Base-by-base conservation (phyloP, 2,888 invertebrate genomes). In the Cephus pulcher region DNA sequence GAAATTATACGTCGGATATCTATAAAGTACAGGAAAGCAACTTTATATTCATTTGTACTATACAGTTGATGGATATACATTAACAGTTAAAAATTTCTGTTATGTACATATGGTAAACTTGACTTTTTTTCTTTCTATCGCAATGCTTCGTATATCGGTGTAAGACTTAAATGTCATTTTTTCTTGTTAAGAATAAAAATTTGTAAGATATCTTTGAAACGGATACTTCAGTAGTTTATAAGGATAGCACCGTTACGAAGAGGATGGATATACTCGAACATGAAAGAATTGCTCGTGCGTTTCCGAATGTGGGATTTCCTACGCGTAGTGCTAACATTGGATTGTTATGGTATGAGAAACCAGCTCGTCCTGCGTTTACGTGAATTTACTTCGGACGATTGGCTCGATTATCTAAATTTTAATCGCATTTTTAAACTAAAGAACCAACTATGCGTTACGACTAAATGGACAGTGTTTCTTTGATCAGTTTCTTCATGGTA, bases 401-500 rank as follows among this genome's bases (percentile, higher is more conserved):
- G 71, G 34, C 71, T 71, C 33, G 71, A 71, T 34, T 71, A 33
- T 71, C 32, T 34, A 71, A 71, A 71, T 34, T 34, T 34, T 71
- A 71, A 56, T 56, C 23, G 71, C 71, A 32, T 71, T 56, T 56
- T 56, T 34, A 34, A 71, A 71, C 71, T 34, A 71, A 32, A 71
- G 32, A 71, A 32, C 23, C 12, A 34, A 32, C 71, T 32, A 71
- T 71, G 33, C 71, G 32, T 71, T 71, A 33, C 12, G 76, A 86
- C 86, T 95, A 96, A 93, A 96, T 95, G 82, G 95, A 94, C 84
- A 98, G 93, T 32, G 97, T 97, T 92, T 97, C 98, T 88, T 95
- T 96, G 83, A 98, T 95, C 80, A 98, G 94, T 92, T 97, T 98
- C 88, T 97, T 96, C 94, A 98, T 95, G 9, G 98, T 97, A 88